Percentiles rank a stretch among this genome's conserved stretches.
Evolutionary conservation across 2,797 vertebrate species (phyloP).

Genomic region (Chiroxiphia lanceolata): DNA sequence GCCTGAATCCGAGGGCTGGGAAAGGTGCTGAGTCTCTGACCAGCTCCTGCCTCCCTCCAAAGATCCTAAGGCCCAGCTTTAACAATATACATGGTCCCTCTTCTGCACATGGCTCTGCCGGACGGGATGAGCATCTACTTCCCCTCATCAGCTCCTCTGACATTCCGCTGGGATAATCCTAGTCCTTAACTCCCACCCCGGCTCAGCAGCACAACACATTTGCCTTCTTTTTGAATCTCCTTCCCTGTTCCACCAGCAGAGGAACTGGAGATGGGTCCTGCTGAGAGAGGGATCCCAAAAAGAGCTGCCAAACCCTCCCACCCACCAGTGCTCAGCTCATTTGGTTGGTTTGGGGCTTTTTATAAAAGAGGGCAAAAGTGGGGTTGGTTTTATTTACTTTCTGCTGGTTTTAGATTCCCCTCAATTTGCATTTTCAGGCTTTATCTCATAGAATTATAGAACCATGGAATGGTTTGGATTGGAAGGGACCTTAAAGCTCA

Average conservation of each 20-base stretch:
- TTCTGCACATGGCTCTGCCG: not conserved
- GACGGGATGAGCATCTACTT: not conserved
- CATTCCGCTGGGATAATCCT: not conserved
- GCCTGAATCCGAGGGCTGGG: not conserved
- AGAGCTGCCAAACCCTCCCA: not conserved
- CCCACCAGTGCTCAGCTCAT: accelerated
- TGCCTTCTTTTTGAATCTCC: not conserved
- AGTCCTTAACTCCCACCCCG: not conserved
- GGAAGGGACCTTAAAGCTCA: not conserved
- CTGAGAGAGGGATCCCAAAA: not conserved
- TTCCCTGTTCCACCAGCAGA: not conserved
- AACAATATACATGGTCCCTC: not conserved
- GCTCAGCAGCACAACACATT: not conserved
- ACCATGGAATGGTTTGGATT: not conserved
- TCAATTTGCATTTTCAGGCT: not conserved
- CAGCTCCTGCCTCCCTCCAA: not conserved
- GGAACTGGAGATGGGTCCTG: not conserved
- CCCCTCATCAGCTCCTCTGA: not conserved
- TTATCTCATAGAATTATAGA: not conserved
- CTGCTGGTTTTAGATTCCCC: not conserved
- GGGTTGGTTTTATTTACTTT: not conserved
- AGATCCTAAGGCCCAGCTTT: not conserved
- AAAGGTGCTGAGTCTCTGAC: not conserved
- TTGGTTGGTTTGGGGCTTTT: not conserved
- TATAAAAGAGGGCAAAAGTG: no score